A percentile compares a stretch with the other conserved stretches of the same genome.
phyloP scores from a whole-genome alignment of 2,113 vertebrate species.

The Rhinolophus sinicus region DNA sequence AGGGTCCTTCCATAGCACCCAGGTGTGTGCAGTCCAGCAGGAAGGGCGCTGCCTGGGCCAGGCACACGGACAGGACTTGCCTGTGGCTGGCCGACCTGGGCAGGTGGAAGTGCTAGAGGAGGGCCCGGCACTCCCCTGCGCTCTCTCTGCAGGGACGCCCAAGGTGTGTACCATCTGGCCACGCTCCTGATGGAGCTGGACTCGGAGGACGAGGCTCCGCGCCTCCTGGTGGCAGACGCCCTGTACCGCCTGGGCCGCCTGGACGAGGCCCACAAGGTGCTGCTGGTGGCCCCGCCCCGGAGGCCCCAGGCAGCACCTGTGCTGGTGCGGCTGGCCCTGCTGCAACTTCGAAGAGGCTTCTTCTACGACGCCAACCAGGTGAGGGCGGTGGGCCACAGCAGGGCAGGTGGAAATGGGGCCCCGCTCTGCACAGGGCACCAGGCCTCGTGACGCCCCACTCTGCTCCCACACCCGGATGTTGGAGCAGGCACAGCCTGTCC shows the following conservation, averaged over 20 bases:
- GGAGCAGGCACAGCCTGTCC: not conserved
- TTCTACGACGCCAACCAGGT: slow-evolving; percentile 94
- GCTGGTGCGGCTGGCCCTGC: slow-evolving; percentile 90
- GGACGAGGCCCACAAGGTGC: slow-evolving; percentile 91
- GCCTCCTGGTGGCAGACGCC: slow-evolving; percentile 92
- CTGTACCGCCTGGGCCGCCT: slow-evolving; percentile 90
- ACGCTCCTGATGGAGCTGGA: slow-evolving; percentile 92
- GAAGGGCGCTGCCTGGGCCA: not conserved
- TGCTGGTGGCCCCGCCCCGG: slow-evolving; percentile 85
- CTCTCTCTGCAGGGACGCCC: slow-evolving; percentile 84
- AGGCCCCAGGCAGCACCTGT: slow-evolving; percentile 87
- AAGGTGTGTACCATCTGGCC: slow-evolving; percentile 92
- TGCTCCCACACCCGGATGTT: not conserved
- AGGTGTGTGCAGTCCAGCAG: not conserved
- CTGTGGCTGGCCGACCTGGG: no score
- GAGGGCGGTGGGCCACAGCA: not conserved
- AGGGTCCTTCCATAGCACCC: not conserved
- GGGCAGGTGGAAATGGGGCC: not conserved
- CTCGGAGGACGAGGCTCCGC: slow-evolving; percentile 83
- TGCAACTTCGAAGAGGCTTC: slow-evolving; percentile 93
- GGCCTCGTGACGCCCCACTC: rapidly evolving
- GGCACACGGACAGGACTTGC: rapidly evolving
- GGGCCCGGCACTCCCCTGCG: not conserved
- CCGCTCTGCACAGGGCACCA: not conserved
- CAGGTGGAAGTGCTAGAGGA: rapidly evolving